Evolutionary conservation across 2,113 vertebrate species (phyloP).

Genomic region (Poeciliopsis occidentalis): DNA sequence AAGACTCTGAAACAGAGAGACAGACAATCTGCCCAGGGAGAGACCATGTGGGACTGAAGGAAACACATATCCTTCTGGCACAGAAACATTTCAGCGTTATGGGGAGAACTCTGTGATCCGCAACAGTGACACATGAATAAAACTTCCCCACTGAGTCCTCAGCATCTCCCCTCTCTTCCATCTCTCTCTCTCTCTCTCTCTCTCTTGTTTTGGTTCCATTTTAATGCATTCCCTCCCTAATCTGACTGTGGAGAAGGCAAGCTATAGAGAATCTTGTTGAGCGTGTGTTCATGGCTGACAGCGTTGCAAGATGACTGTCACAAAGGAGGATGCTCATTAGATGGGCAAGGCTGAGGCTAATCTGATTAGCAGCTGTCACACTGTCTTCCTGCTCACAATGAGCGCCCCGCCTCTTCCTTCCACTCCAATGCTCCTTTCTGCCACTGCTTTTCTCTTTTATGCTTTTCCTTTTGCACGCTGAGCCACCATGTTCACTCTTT

Average conservation of each 20-base stretch:
- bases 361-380: conserved; percentile 81
- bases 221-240: conserved; percentile 71
- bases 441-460: conserved; percentile 29
- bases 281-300: conserved; percentile 75
- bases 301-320: no score
- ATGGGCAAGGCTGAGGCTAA: no score
- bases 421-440: conserved; percentile 58
- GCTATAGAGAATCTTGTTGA: conserved; percentile 72
- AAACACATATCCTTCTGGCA: conserved; percentile 58
- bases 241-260: conserved; percentile 64
- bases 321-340: no score
- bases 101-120: conserved; percentile 72
- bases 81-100: conserved; percentile 60
- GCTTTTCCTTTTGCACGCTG: conserved; percentile 21
- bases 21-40: conserved; percentile 61
- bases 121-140: conserved; percentile 69
- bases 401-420: conserved; percentile 61
- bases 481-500: conserved; percentile 28
- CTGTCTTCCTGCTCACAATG: conserved; percentile 72
- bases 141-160: conserved; percentile 64
- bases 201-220: conserved; percentile 69
- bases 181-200: no score
- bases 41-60: conserved; percentile 52
- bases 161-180: conserved; percentile 31
- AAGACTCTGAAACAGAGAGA: conserved; percentile 57